Percentiles rank a stretch among this genome's conserved stretches.
Evolutionary conservation across 2,888 invertebrate genomes (phyloP).

Genomic region (Drosophila kanekoi): DNA sequence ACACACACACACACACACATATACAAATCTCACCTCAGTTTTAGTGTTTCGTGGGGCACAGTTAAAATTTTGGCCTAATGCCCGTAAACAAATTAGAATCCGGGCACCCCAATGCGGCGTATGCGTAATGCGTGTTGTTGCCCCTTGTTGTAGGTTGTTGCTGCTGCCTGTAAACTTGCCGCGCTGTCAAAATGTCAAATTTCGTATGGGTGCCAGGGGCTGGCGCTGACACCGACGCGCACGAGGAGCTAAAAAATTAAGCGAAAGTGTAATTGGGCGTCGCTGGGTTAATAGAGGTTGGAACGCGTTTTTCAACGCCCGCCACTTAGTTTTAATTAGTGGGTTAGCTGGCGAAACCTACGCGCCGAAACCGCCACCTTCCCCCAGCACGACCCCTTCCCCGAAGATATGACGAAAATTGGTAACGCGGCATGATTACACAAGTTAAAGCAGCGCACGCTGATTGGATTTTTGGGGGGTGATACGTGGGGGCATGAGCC

Average conservation of each 20-base stretch:
- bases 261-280: constrained; percentile 79
- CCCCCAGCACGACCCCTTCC: not conserved
- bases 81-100: constrained; percentile 75
- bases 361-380: not conserved
- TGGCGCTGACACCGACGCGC: constrained; percentile 23
- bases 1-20: constrained; percentile 12
- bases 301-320: constrained; percentile 61
- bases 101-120: constrained; percentile 59
- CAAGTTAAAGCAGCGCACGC: constrained; percentile 33
- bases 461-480: constrained; percentile 26
- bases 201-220: constrained; percentile 43
- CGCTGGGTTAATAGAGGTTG: constrained; percentile 78
- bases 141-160: constrained; percentile 31
- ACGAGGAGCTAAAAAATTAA: constrained; percentile 65
- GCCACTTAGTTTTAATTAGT: constrained; percentile 79
- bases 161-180: constrained; percentile 67
- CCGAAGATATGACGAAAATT: constrained; percentile 40
- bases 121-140: constrained; percentile 69
- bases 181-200: constrained; percentile 77
- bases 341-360: constrained; percentile 52
- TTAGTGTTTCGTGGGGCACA: constrained; percentile 32
- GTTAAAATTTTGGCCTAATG: constrained; percentile 63
- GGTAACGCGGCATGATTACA: constrained; percentile 20
- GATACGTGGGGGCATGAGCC: not conserved
- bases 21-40: constrained; percentile 53